These are phyloP conservation scores for Calameuta pallipes DNA, from an alignment of 2,888 invertebrate genomes.

Conservation along the genomic window DNA sequence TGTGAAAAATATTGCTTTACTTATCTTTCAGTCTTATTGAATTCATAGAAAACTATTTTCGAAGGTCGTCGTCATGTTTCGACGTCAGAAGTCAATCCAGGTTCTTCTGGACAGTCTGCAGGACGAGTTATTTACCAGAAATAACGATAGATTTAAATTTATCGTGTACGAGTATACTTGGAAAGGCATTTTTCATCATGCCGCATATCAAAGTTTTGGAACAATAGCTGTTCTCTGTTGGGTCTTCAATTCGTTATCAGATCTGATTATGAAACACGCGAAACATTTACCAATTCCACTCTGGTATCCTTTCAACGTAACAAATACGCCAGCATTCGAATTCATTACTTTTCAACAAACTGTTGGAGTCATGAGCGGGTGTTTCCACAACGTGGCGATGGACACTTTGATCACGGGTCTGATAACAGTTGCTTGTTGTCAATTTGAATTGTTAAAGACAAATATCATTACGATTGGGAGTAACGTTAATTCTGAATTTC, in stretches of 20 bases:
- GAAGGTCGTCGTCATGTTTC: slow-evolving; percentile 33
- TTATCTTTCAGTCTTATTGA: no score
- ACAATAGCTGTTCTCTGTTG: slow-evolving; percentile 39
- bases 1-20: no score
- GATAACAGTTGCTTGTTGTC: slow-evolving; percentile 47
- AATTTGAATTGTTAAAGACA: slow-evolving; percentile 42
- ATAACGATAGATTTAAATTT: slow-evolving; percentile 35
- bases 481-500: not conserved
- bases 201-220: slow-evolving; percentile 44
- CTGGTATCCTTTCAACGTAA: slow-evolving; percentile 51
- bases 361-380: slow-evolving; percentile 36
- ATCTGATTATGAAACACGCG: slow-evolving; percentile 29
- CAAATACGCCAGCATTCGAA: slow-evolving; percentile 43
- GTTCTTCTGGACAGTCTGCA: slow-evolving; percentile 33
- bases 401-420: slow-evolving; percentile 50
- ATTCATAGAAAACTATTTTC: not conserved
- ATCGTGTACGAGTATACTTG: slow-evolving; percentile 41
- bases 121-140: slow-evolving; percentile 31
- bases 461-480: slow-evolving; percentile 36
- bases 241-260: slow-evolving; percentile 39
- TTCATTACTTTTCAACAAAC: slow-evolving; percentile 44
- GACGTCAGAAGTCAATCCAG: slow-evolving; percentile 34
- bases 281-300: slow-evolving; percentile 44
- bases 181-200: slow-evolving; percentile 49
- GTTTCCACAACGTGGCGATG: slow-evolving; percentile 47